Evolutionary conservation across 2,797 vertebrate genomes (phyloP), one percentile per base, ranked within the genome.

Genomic region (Poecile montanus): DNA sequence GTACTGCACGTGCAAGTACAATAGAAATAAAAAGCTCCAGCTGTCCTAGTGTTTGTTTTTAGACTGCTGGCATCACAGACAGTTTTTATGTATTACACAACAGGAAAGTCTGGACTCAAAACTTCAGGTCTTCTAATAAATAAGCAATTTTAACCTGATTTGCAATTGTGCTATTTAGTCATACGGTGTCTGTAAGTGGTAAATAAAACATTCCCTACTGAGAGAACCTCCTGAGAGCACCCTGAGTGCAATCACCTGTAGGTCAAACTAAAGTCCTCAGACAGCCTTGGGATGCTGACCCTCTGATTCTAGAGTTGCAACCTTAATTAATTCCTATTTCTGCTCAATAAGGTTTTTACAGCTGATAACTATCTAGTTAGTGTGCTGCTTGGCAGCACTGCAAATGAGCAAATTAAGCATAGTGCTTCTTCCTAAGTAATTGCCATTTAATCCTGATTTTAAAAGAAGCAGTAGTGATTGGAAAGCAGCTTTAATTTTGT

Each of bases 381-480:
- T 42, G 48, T 68, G 61, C 48, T 85, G 60, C 63, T 93, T 89
- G 88, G 63, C 82, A 78, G 82, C 76, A 61, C 53, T 77, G 85
- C 94, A 91, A 92, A 92, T 85, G 85, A 91, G 70, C 54, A 83
- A 94, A 96, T 91, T 93, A 93, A 86, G 62, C 51, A 56, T 22
- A 73, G 58, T 84, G 48, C 30, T 92, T 67, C 71, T 77, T 89
- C 93, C 62, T 61, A 85, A 83, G 72, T 78, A 80, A 92, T 75
- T 91, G 54, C 47, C 42, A 51, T 84, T 95, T 89, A 95, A 83
- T 82, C 47, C 34, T 72, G 54, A 47, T 34, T 74, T 80, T 38
- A 13, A 38, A 80, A 54, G 72, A 63, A 51, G 14, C 26, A 62
- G 22, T 66, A 73, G 34, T 80, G 66, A 38, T 67, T 71, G 42